Evolutionary conservation across 2,888 invertebrate species (phyloP), one percentile per base, ranked within the genome.

Genomic region (Chalcosyrphus nemorum): DNA sequence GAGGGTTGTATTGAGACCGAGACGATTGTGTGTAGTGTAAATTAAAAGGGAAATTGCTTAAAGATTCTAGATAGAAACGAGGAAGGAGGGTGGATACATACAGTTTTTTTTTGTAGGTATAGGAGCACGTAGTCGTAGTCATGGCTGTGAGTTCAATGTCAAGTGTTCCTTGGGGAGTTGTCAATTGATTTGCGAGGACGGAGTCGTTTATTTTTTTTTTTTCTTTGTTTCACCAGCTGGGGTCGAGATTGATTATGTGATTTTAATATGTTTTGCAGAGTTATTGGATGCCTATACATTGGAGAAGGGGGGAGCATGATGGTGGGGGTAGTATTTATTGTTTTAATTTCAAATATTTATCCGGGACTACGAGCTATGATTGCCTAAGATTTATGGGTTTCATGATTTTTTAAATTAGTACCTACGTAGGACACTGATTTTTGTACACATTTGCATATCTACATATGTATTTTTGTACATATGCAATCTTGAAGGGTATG

Each of bases 71-170:
- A 13, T n/a, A n/a, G n/a, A 15, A 61, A 77, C 11, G 21, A 9
- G 27, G 38, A 66, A 29, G 13, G 38, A 4, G 7, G n/a, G n/a
- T n/a, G n/a, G n/a, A n/a, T n/a, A n/a, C n/a, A n/a, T n/a, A n/a
- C n/a, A n/a, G 24, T 24, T 24, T 24, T 4, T 24, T 24, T 24
- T 24, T 24, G 24, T 24, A 3, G n/a, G 29, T 29, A 13, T 15
- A 17, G 50, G 45, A 50, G 27, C 13, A 29, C 41, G 29, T 65
- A 57, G 38, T 43, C 50, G 29, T 43, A 66, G 66, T n/a, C 47
- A 54, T 65, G 27, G 11, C 27, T 59, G 41, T 29, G 61, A 82
- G 61, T 66, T 77, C 81, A 77, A 81, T 77, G 81, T 81, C 77
- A 77, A 82, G 70, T 66, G 50, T 38, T 66, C 54, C 57, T 32